Percentiles rank a stretch among this genome's conserved stretches.
Conservation (phyloP, 2,888 invertebrate species). For the Oasisia sp. region DNA sequence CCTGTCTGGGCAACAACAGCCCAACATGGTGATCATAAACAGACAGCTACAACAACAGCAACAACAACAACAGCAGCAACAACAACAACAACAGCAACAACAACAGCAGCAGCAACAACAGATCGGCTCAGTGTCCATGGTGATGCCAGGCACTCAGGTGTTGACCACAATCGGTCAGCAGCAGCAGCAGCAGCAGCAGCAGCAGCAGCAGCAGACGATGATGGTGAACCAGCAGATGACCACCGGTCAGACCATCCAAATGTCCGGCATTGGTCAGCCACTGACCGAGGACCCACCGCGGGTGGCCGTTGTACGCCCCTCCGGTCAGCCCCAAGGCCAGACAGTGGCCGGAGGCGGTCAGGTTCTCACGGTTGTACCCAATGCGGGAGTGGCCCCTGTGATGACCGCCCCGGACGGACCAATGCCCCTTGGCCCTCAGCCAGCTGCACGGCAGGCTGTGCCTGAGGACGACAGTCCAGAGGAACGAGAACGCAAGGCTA, state of each 20-base stretch:
- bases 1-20: too few relatives aligned
- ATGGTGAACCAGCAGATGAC: not conserved
- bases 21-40: conserved; percentile 17
- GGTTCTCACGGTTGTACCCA: not conserved
- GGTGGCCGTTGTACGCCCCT: not conserved
- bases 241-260: not conserved
- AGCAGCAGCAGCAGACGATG: not conserved
- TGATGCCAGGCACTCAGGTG: not conserved
- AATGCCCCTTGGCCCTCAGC: not conserved
- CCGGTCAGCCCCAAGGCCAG: not conserved
- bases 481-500: conserved; percentile 19
- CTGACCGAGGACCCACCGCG: not conserved
- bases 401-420: not conserved
- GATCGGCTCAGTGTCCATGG: not conserved
- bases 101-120: not conserved
- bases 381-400: not conserved
- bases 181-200: not conserved
- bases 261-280: not conserved
- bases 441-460: not conserved
- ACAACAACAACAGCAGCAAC: not conserved
- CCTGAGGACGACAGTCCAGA: not conserved
- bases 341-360: not conserved
- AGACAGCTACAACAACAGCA: conserved; percentile 27
- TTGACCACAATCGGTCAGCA: not conserved
- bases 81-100: not conserved